Evolutionary conservation across 2,797 vertebrate species (phyloP).

Genomic region (Megalops cyprinoides): DNA sequence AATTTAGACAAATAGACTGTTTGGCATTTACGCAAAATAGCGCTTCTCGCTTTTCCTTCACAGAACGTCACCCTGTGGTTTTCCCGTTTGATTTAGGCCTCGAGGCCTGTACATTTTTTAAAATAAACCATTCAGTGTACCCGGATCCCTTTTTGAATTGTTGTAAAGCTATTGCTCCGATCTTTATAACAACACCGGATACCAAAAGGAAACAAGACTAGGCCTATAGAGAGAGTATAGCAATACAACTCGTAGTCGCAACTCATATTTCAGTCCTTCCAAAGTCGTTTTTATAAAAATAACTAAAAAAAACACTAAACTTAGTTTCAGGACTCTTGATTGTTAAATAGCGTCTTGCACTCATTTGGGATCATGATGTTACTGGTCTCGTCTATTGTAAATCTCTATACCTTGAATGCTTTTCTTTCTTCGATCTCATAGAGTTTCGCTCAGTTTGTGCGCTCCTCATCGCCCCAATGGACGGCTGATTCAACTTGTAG

Average conservation of each 20-base stretch:
- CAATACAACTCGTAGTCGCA: no score
- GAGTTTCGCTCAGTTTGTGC: conserved; percentile 35
- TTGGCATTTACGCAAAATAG: no score
- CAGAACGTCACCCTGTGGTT: background rate
- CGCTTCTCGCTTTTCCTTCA: background rate
- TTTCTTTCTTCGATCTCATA: conserved; percentile 21
- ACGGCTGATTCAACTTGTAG: conserved; percentile 89
- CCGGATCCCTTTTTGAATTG: background rate
- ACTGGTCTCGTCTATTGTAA: background rate
- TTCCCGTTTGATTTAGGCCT: background rate
- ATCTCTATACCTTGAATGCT: conserved; percentile 17
- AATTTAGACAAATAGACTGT: no score
- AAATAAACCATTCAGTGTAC: background rate
- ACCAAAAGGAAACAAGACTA: background rate
- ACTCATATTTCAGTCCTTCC: no score
- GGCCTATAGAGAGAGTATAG: no score
- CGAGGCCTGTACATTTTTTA: background rate
- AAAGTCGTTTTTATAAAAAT: no score
- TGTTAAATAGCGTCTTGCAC: background rate
- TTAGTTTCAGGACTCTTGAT: background rate
- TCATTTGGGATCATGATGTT: background rate
- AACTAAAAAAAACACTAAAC: background rate
- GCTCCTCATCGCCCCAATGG: conserved; percentile 54
- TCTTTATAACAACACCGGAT: background rate
- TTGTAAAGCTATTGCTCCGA: background rate